phyloP scores from a whole-genome alignment of 30 jellyfish, hydroid and myxozoan genomes.

The Cassiopea xamachana region DNA sequence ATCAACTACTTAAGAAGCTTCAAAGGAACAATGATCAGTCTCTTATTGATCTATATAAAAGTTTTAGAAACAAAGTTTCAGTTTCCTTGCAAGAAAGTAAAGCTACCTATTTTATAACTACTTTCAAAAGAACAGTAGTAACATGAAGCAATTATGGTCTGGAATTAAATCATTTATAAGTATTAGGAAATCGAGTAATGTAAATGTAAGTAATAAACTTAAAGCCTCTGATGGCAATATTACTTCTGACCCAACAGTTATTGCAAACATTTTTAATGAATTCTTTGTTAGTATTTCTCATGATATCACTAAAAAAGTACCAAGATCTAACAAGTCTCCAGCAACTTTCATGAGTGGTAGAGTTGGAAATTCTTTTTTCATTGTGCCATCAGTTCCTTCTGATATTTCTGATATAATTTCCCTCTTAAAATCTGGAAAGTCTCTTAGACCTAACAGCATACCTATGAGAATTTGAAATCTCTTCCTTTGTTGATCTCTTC shows the following conservation, averaged over 20 bases:
- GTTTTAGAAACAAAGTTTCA: constrained; percentile 47
- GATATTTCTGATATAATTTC: constrained; percentile 72
- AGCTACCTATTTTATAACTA: constrained; percentile 62
- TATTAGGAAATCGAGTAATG: constrained; percentile 54
- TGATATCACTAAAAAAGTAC: constrained; percentile 57
- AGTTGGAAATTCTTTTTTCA: constrained; percentile 51
- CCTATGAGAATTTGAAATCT: constrained; percentile 56
- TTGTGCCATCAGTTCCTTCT: constrained; percentile 61
- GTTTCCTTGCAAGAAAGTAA: constrained; percentile 57
- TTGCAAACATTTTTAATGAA: constrained; percentile 72
- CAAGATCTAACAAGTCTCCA: constrained; percentile 45
- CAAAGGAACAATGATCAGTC: constrained; percentile 21
- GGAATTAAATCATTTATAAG: constrained; percentile 68
- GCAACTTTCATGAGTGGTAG: constrained; percentile 46
- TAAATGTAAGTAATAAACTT: constrained; percentile 63
- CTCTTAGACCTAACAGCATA: constrained; percentile 79
- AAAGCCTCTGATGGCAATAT: constrained; percentile 53
- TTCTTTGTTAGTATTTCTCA: constrained; percentile 61
- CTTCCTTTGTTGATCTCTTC: constrained; percentile 53
- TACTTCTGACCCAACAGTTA: constrained; percentile 59
- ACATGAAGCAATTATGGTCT: constrained; percentile 75
- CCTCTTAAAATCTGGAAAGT: constrained; percentile 65
- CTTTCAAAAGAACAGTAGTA: constrained; percentile 66
- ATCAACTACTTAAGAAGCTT: constrained; percentile 36
- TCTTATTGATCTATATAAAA: constrained; percentile 25